These are phyloP conservation scores for Alligator mississippiensis DNA, from an alignment of 2,113 vertebrate genomes.

Conservation along the genomic window DNA sequence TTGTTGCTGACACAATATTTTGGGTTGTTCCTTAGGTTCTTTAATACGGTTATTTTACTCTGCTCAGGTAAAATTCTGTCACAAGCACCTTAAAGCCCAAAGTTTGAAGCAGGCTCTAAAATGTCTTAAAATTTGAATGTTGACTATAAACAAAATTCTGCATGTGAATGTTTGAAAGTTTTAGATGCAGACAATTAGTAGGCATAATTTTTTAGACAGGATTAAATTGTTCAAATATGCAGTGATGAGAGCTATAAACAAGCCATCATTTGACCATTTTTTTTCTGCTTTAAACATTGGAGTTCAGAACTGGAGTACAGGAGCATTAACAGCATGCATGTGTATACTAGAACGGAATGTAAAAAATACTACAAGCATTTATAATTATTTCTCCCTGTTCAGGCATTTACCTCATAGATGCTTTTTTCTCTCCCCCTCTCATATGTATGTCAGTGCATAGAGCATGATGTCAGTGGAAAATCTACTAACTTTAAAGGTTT, in stretches of 20 bases:
- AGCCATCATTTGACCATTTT: neutral
- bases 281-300: neutral
- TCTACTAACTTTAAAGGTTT: too few relatives aligned
- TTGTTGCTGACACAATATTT: neutral
- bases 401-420: neutral
- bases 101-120: neutral
- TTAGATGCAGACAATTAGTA: neutral
- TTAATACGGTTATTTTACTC: neutral
- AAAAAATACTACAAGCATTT: neutral
- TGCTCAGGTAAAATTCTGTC: neutral
- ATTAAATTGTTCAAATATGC: neutral
- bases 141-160: neutral
- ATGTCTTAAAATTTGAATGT: neutral
- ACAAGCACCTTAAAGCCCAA: neutral
- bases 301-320: neutral
- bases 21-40: neutral
- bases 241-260: neutral
- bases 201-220: neutral
- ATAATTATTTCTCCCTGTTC: neutral
- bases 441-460: neutral
- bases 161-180: neutral
- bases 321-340: neutral
- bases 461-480: too few relatives aligned
- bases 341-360: fast-evolving
- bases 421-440: neutral